Conservation (phyloP, 2,113 vertebrate species). For the Morone saxatilis region DNA sequence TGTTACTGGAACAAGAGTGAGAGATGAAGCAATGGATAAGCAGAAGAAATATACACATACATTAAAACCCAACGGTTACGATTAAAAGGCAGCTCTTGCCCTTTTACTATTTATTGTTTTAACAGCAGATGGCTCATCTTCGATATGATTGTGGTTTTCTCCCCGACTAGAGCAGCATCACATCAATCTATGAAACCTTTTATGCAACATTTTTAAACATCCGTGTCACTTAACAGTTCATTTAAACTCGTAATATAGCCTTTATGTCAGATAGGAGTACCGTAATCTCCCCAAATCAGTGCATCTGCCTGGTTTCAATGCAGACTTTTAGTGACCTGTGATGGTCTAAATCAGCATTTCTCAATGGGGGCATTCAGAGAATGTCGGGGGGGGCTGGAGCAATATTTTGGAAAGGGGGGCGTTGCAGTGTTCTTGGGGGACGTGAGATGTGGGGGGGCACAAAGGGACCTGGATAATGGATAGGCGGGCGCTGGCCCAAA, state of each 20-base stretch:
- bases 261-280: not conserved
- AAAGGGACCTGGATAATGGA: too few species aligned
- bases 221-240: not conserved
- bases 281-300: not conserved
- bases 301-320: not conserved
- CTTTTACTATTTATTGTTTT: not conserved
- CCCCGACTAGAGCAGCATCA: not conserved
- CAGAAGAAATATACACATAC: not conserved
- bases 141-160: not conserved
- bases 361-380: too few species aligned
- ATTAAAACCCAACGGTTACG: not conserved
- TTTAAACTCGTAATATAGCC: not conserved
- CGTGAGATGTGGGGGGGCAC: too few species aligned
- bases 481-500: too few species aligned
- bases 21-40: not conserved
- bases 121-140: not conserved
- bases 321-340: not conserved
- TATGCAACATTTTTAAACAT: not conserved
- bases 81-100: not conserved
- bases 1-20: slow-evolving; percentile 15
- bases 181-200: not conserved
- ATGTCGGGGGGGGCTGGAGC: too few species aligned
- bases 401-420: too few species aligned
- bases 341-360: not conserved
- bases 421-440: too few species aligned